Evolutionary conservation across 2,888 invertebrate genomes (phyloP), one percentile per base, ranked within the genome.

Genomic region (Listrodromus nycthemerus): DNA sequence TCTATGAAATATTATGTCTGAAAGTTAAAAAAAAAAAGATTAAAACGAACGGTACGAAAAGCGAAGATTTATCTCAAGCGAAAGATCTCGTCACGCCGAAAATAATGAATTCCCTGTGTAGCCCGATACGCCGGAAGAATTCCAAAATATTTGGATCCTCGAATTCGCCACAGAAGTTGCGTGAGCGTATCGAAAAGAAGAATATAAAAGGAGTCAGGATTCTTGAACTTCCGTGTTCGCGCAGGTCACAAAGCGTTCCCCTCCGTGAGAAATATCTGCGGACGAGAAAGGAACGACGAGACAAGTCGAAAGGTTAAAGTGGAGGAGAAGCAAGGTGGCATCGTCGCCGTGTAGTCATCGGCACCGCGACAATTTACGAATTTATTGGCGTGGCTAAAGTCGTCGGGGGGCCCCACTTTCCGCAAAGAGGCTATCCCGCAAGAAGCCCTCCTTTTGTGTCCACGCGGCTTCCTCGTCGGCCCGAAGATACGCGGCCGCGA

Each of bases 301-400:
- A 66, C 16, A 37, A 50, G 41, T 8, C 30, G 58, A 80, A 37
- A 55, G 37, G 30, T 10, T 65, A 37, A 63, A 24, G 19, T 37
- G 10, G n/a, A 19, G 10, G 58, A 69, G 67, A 10, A 30, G 75
- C 21, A 82, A 69, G 27, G 70, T 55, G 10, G 74, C 37, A 24
- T 33, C 45, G 58, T 48, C 48, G 50, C 30, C 5, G 55, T 24
- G 58, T 13, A 45, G 41, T 52, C 52, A 80, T 66, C 61, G 70
- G 21, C 37, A 50, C n/a, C 66, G 69, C 67, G 63, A 85, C 81
- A 50, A 87, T 87, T 86, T 83, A 76, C 76, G 81, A 87, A 89
- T 90, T 90, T 90, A 90, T 89, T 87, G 86, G 87, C 89, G 86
- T 90, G 76, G 80, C 88, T 85, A 89, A 89, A 87, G 79, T 73